These are phyloP conservation scores for Cremastinae sp. DNA, from an alignment of 2,888 invertebrate genomes.

Conservation along the genomic window DNA sequence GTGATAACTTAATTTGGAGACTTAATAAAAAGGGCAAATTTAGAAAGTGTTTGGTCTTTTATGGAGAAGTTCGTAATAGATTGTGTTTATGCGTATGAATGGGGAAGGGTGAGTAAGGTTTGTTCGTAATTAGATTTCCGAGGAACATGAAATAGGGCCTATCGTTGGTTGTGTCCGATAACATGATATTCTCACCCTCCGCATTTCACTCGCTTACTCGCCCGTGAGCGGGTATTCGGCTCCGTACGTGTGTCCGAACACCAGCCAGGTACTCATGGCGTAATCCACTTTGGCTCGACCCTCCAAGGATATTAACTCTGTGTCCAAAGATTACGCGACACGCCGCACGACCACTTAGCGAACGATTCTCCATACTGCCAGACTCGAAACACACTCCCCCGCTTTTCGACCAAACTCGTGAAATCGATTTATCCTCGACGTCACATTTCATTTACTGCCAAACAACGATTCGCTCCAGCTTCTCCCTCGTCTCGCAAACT, in stretches of 20 bases:
- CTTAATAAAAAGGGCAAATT: too few relatives aligned
- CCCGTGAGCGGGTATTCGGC: slow-evolving; percentile 6
- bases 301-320: slow-evolving; percentile 64
- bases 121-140: slow-evolving; percentile 62
- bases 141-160: slow-evolving; percentile 58
- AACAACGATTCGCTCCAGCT: too few relatives aligned
- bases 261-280: slow-evolving; percentile 57
- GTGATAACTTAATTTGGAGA: too few relatives aligned
- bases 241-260: slow-evolving; percentile 44
- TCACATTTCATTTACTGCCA: not conserved
- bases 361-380: slow-evolving; percentile 47
- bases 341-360: slow-evolving; percentile 63
- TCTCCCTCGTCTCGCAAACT: too few relatives aligned
- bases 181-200: slow-evolving; percentile 57
- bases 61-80: too few relatives aligned
- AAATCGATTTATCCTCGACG: not conserved
- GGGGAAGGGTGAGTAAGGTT: slow-evolving; percentile 19
- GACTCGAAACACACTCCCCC: not conserved
- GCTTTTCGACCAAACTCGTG: not conserved
- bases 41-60: too few relatives aligned
- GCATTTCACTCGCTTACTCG: slow-evolving; percentile 36
- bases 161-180: slow-evolving; percentile 64
- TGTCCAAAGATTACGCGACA: slow-evolving; percentile 65
- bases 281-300: slow-evolving; percentile 66
- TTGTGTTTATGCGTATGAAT: not conserved